Evolutionary conservation across 2,888 invertebrate genomes (phyloP).

Genomic region (Cistogaster globosa): DNA sequence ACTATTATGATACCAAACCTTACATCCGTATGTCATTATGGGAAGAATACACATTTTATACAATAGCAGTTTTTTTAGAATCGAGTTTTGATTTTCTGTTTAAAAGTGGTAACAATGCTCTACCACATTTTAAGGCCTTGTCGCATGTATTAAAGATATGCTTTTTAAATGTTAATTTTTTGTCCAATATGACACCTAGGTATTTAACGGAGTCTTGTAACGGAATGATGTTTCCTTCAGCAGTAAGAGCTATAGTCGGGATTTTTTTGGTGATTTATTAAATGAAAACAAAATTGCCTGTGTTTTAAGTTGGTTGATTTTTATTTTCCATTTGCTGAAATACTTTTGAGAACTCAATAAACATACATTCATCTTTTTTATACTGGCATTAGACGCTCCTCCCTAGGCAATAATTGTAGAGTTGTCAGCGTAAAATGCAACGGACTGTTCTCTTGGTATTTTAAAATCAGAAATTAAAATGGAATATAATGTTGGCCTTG

Average conservation of each 20-base stretch:
- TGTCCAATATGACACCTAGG: neutral
- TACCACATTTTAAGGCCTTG: neutral
- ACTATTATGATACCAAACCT: neutral
- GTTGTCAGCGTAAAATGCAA: neutral
- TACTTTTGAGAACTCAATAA: neutral
- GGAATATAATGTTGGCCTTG: conserved; percentile 11
- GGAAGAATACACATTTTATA: neutral
- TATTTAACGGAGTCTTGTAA: neutral
- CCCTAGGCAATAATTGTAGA: neutral
- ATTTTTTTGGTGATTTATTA: neutral
- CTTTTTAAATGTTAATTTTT: too few species aligned
- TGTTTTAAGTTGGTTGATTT: neutral
- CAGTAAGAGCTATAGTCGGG: neutral
- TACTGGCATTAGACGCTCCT: conserved; percentile 11
- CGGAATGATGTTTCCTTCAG: neutral
- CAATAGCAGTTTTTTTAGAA: neutral
- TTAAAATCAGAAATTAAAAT: neutral
- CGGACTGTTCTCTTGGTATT: neutral
- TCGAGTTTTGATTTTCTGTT: neutral
- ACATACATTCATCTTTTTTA: conserved; percentile 16
- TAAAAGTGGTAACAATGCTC: neutral
- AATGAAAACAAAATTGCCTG: neutral
- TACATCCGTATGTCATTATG: neutral
- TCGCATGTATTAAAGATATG: too few species aligned
- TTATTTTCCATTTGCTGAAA: neutral